phyloP scores from a whole-genome alignment of 2,113 vertebrate species.

The Corydoras sp. region DNA sequence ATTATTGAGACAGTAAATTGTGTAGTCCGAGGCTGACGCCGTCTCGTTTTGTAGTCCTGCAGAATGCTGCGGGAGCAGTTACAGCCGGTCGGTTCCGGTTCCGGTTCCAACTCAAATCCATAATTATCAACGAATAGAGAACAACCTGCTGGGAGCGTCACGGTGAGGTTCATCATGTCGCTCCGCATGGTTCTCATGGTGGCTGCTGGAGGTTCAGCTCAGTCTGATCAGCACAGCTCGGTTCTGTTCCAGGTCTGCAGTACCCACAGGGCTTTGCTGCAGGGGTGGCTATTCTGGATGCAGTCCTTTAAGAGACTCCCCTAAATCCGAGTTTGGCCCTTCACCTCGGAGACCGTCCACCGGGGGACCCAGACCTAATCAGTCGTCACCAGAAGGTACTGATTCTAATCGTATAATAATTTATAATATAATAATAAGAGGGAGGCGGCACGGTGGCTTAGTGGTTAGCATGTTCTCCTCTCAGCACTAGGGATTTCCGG shows the following conservation, averaged over 20 bases:
- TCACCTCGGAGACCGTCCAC: constrained; percentile 61
- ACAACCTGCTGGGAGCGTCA: constrained; percentile 71
- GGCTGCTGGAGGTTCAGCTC: too few species aligned
- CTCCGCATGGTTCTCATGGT: too few species aligned
- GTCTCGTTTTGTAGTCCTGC: constrained; percentile 50
- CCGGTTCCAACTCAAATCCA: constrained; percentile 89
- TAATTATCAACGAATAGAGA: constrained; percentile 88
- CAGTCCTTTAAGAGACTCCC: constrained; percentile 43
- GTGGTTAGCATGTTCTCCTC: too few species aligned
- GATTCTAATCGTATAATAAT: not conserved
- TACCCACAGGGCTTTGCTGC: constrained; percentile 63
- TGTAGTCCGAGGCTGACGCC: too few species aligned
- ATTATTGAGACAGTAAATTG: too few species aligned
- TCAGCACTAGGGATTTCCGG: too few species aligned
- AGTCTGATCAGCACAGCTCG: too few species aligned
- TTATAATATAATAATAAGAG: too few species aligned
- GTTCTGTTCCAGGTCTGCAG: constrained; percentile 60
- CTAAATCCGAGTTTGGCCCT: constrained; percentile 51
- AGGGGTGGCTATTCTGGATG: constrained; percentile 65
- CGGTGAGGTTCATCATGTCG: constrained; percentile 56
- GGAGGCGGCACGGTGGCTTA: too few species aligned
- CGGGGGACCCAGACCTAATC: constrained; percentile 72
- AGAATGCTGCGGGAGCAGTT: constrained; percentile 63
- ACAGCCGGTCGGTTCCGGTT: constrained; percentile 78
- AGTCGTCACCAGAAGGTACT: constrained; percentile 76